These are phyloP conservation scores for Pseudochromis fuscus DNA, from an alignment of 2,797 vertebrate species.

Conservation along the genomic window DNA sequence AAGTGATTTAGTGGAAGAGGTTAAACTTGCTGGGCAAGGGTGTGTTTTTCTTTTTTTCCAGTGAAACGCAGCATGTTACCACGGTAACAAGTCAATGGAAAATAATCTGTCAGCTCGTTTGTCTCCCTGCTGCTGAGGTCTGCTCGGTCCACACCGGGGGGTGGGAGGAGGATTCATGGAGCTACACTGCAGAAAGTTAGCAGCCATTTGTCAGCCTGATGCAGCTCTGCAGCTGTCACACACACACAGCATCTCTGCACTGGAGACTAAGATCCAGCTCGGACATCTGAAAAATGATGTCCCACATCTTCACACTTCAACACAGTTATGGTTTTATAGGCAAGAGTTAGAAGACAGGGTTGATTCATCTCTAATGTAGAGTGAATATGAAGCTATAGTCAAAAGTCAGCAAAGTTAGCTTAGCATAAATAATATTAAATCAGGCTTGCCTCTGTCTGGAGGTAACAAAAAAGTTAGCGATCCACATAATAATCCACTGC, in stretches of 20 bases:
- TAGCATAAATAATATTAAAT: no score
- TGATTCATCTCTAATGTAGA: background rate
- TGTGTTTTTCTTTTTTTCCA: conserved; percentile 81
- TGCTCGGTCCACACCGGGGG: conserved; percentile 3
- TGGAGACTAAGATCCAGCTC: background rate
- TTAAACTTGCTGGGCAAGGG: conserved; percentile 80
- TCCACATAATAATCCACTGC: no score
- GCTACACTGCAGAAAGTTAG: conserved; percentile 19
- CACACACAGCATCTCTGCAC: no score
- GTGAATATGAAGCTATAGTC: background rate
- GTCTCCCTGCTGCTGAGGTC: conserved; percentile 59
- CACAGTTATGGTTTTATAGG: no score
- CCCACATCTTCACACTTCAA: background rate
- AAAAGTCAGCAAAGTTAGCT: background rate
- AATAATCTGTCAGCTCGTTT: conserved; percentile 74
- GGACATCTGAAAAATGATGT: conserved; percentile 1
- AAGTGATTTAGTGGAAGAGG: conserved; percentile 75
- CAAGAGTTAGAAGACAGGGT: no score
- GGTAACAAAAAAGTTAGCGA: no score
- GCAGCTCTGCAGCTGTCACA: conserved; percentile 25
- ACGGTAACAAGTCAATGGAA: conserved; percentile 80
- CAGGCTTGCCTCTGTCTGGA: no score
- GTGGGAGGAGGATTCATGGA: conserved; percentile 13
- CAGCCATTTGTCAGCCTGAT: conserved; percentile 17
- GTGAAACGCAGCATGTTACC: conserved; percentile 77